Base-by-base conservation (phyloP, 2,797 vertebrate genomes). In the Pempheris klunzingeri region DNA sequence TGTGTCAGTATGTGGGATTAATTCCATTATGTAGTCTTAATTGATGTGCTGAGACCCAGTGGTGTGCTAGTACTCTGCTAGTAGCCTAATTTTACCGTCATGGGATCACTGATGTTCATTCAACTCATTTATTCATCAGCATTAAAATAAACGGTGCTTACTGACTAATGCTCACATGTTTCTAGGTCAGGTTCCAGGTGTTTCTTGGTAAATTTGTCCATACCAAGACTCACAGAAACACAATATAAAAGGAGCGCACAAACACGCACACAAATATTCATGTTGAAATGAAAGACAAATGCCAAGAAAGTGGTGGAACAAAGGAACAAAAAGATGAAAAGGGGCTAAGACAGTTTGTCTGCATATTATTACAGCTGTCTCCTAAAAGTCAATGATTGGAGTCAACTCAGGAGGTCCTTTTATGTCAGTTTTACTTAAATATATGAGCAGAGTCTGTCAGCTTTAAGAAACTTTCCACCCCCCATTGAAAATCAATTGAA, bases 181-280 rank as follows among this genome's bases (percentile, higher is more conserved):
- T 80, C 54, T 52, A 74, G 64, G 58, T 74, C 59, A 70, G 65
- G 13, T 30, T 71, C 34, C 11, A 38, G n/a, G 43, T 58, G 30
- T 36, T 44, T 59, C 50, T 30, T 3, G 32, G 38, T 55, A 38
- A n/a, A 10, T 22, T 13, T 57, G 24, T 49, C 7, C 57, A 32
- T 49, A 72, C 20, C 22, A 12, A 61, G n/a, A 30, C 36, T 17
- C 50, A 39, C 8, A 52, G 12, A 52, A 26, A 49, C 55, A 22
- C 24, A 50, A 24, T 7, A 26, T 1, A 30, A 50, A 66, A 49
- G 15, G 15, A 53, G 43, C 12, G 26, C 17, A 24, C 20, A 24
- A 15, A 41, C 2, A 66, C 17, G 20, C 20, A 24, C n/a, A 41
- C 2, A 66, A 55, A n/a, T 24, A 30, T 46, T 20, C 34, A 52